phyloP scores from a whole-genome alignment of 2,888 invertebrate genomes.

The Scaptomyza polygonia region DNA sequence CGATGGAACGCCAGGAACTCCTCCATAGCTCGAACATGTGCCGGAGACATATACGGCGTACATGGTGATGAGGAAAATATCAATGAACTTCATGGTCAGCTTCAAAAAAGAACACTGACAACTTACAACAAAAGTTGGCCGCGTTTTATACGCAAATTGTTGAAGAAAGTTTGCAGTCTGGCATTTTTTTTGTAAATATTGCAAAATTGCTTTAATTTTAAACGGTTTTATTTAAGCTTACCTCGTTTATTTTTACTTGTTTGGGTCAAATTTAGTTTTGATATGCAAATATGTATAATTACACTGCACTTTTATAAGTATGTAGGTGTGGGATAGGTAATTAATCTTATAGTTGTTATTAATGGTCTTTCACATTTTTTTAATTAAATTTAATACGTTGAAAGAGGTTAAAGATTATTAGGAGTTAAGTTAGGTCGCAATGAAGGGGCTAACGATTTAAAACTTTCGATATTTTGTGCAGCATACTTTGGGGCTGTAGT shows the following conservation, averaged over 20 bases:
- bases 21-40: constrained; percentile 43
- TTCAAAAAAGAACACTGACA: constrained; percentile 13
- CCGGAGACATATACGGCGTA: constrained; percentile 39
- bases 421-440: not conserved
- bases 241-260: too few relatives aligned
- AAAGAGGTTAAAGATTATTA: not conserved
- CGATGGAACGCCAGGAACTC: constrained; percentile 40
- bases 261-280: not conserved
- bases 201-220: constrained; percentile 13
- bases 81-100: constrained; percentile 54
- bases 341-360: not conserved
- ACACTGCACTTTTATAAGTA: not conserved
- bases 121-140: not conserved
- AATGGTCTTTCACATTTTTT: not conserved
- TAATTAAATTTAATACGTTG: not conserved
- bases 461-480: too few relatives aligned
- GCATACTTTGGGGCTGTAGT: constrained; percentile 17
- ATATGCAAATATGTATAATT: not conserved
- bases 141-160: constrained; percentile 26
- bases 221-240: too few relatives aligned
- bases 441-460: too few relatives aligned
- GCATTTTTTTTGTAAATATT: constrained; percentile 17
- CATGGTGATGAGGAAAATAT: constrained; percentile 32
- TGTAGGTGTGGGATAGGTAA: constrained; percentile 14
- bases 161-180: constrained; percentile 9